Evolutionary conservation across 2,113 vertebrate species (phyloP), one percentile per base, ranked within the genome.

Genomic region (Hyaena hyaena): DNA sequence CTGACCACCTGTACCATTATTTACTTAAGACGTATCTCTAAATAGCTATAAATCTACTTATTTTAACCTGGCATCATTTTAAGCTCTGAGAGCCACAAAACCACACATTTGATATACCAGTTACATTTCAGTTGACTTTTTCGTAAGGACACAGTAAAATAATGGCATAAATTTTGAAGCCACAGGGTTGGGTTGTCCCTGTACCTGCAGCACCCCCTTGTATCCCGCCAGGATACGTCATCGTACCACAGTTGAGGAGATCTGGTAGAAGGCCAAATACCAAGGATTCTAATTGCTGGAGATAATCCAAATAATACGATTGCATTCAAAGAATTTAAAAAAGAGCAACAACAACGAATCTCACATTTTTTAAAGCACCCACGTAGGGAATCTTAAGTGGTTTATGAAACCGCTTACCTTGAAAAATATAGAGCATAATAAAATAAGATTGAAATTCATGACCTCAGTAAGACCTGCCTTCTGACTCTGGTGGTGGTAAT

Each of bases 401-500:
- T 14, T 48, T 61, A n/a, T 0, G 39, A 95, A 86, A 39, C 7
- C 53, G n/a, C 33, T 8, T 14, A 1, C 48, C 68, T 69, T 23
- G 66, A 87, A 66, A 45, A 85, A 88, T 91, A 19, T 0, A 43
- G 16, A 65, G 0, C 11, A 0, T 21, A 33, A 7, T 79, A 50
- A 71, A 63, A n/a, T 28, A 55, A 55, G 48, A 55, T 14, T 0
- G 26, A 35, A 71, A 9, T 2, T 7, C 0, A 6, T 26, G 11
- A 3, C 65, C 35, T 53, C 45, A 74, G 1, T 23, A 35, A 16
- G 12, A 45, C 35, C n/a, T 15, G 15, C 9, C 43, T 3, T 39
- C 71, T 0, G 0, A 33, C 23, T 33, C 48, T 16, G 0, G 45
- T n/a, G 23, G 10, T 53, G 21, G 4, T 45, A 43, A 23, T 17